Evolutionary conservation across 2,797 vertebrate genomes (phyloP).

Genomic region (Danionella dracula): DNA sequence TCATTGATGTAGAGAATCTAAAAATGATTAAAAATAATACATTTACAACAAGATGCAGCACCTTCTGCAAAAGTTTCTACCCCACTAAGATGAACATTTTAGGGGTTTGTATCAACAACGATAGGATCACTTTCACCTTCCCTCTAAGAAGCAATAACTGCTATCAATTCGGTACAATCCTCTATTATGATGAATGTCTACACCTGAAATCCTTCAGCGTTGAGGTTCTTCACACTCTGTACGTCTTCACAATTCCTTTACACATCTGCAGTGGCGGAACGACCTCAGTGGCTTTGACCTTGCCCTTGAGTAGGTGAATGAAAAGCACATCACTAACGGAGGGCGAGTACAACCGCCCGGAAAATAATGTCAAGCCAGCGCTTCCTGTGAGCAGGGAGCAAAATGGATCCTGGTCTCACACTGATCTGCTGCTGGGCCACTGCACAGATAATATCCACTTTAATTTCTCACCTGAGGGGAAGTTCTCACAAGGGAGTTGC

Average conservation of each 20-base stretch:
- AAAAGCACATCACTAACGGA: slow-evolving; percentile 43
- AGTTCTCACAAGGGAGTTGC: slow-evolving; percentile 54
- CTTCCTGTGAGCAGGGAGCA: slow-evolving; percentile 32
- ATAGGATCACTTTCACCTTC: no score
- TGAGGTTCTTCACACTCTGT: background rate
- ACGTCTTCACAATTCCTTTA: background rate
- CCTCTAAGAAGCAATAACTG: no score
- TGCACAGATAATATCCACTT: slow-evolving; percentile 45
- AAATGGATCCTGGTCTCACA: slow-evolving; percentile 34
- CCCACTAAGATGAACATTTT: no score
- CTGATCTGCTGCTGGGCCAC: slow-evolving; percentile 18
- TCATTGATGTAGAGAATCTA: no score
- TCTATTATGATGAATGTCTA: background rate
- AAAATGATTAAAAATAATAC: no score
- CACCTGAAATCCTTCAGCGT: background rate
- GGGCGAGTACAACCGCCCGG: slow-evolving; percentile 18
- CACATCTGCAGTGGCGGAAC: slow-evolving; percentile 5
- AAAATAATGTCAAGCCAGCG: slow-evolving; percentile 48
- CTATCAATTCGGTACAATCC: no score
- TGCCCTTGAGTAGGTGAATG: slow-evolving; percentile 25
- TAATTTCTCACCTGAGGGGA: slow-evolving; percentile 50
- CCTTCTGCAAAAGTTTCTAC: no score
- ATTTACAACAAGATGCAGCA: no score
- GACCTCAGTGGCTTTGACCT: slow-evolving; percentile 36
- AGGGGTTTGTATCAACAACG: no score